A percentile compares a stretch with the other conserved stretches of the same genome.
phyloP scores from a whole-genome alignment of 2,113 vertebrate species.

The Cercopithecus mona region DNA sequence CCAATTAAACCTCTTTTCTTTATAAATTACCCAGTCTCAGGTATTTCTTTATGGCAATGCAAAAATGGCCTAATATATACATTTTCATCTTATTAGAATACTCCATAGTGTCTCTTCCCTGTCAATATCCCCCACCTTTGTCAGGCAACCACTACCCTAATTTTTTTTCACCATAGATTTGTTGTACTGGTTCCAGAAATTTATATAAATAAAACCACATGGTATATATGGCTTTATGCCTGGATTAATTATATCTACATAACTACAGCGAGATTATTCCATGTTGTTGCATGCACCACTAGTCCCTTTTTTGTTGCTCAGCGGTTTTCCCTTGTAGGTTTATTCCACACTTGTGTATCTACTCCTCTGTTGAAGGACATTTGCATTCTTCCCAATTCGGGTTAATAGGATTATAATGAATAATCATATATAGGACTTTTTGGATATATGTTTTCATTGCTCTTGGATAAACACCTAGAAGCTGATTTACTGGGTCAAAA shows the following conservation, averaged over 20 bases:
- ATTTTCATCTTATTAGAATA: not conserved
- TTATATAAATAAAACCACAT: not conserved
- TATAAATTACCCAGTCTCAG: no score
- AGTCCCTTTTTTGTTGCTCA: not conserved
- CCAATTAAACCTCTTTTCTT: no score
- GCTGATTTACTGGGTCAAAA: not conserved
- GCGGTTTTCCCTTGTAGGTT: fast-evolving
- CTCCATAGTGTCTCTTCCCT: not conserved
- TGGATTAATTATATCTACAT: not conserved
- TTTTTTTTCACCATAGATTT: not conserved
- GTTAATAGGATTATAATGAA: not conserved
- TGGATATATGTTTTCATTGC: not conserved
- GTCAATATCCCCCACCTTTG: not conserved
- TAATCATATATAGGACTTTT: not conserved
- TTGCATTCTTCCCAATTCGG: not conserved
- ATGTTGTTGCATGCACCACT: fast-evolving
- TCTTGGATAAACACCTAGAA: not conserved
- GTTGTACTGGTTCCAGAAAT: not conserved
- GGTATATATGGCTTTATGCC: fast-evolving
- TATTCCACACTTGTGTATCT: fast-evolving
- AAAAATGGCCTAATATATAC: no score
- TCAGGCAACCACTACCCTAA: not conserved
- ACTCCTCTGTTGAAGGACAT: no score
- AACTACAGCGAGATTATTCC: not conserved
- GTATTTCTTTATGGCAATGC: no score